phyloP scores from a whole-genome alignment of 1,140 invertebrate genomes.

The Drosophila prosaltans region DNA sequence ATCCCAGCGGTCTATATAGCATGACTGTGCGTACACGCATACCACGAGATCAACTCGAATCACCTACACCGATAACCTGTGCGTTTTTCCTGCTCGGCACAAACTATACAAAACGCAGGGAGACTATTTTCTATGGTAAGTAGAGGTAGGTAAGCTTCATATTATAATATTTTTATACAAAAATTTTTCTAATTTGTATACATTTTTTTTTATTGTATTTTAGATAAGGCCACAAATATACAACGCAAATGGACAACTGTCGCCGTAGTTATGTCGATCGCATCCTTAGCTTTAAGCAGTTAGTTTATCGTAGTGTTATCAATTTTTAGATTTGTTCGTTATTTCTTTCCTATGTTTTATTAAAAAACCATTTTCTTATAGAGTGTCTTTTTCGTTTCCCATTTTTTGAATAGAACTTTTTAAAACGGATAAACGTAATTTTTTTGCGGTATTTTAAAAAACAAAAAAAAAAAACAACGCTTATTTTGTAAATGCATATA shows the following conservation, averaged over 20 bases:
- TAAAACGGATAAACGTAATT: conserved; percentile 78
- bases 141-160: conserved; percentile 58
- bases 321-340: conserved; percentile 66
- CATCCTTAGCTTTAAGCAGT: conserved; percentile 83
- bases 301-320: conserved; percentile 76
- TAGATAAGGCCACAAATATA: conserved; percentile 83
- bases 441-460: conserved; percentile 83
- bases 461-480: conserved; percentile 56
- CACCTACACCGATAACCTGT: conserved; percentile 83
- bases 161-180: background rate
- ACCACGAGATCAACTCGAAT: conserved; percentile 80
- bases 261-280: conserved; percentile 82
- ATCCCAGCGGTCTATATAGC: conserved; percentile 80
- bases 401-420: conserved; percentile 76
- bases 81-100: conserved; percentile 80
- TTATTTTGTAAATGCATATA: conserved; percentile 83
- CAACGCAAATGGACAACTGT: conserved; percentile 83
- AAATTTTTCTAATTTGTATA: background rate
- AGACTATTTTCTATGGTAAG: conserved; percentile 83
- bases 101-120: conserved; percentile 82
- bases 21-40: conserved; percentile 81
- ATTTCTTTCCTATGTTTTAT: background rate
- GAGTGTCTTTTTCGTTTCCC: conserved; percentile 66
- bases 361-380: conserved; percentile 33
- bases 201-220: background rate